Evolutionary conservation across 2,888 invertebrate species (phyloP).

Genomic region (Heliconius hortense): DNA sequence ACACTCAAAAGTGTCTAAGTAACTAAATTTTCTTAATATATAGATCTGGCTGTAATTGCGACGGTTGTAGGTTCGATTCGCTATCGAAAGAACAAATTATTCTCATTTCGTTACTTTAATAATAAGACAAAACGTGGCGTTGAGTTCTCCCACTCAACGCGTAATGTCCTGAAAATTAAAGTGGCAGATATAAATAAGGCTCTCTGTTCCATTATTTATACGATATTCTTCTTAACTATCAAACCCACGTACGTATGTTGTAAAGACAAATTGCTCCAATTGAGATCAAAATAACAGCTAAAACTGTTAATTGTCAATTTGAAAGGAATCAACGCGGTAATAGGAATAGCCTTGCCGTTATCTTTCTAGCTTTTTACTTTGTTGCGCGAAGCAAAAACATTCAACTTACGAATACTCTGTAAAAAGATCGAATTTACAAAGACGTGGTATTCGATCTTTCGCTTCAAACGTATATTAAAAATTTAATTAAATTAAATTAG

Average conservation of each 20-base stretch:
- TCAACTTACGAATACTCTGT: too few species aligned
- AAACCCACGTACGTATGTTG: slow-evolving; percentile 26
- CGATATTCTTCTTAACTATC: slow-evolving; percentile 1
- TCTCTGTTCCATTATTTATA: neutral
- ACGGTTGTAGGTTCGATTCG: neutral
- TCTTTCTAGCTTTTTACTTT: slow-evolving; percentile 25
- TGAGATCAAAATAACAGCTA: slow-evolving; percentile 36
- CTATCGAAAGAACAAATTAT: neutral
- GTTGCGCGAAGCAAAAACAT: too few species aligned
- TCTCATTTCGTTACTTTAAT: too few species aligned
- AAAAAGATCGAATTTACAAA: too few species aligned
- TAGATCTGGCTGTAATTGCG: neutral
- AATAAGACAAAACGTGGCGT: too few species aligned
- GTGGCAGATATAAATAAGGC: too few species aligned
- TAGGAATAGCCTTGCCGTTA: slow-evolving; percentile 44
- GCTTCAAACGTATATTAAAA: too few species aligned
- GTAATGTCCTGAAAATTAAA: too few species aligned
- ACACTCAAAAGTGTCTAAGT: neutral
- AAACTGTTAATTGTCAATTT: slow-evolving; percentile 54
- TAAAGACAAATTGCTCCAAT: slow-evolving; percentile 38
- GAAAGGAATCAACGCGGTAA: slow-evolving; percentile 47
- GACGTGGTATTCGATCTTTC: too few species aligned
- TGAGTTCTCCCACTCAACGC: too few species aligned
- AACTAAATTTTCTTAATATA: neutral
- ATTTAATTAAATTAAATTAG: too few species aligned